Conservation (phyloP, 2,113 vertebrate species). For the Mormoops blainvillei region DNA sequence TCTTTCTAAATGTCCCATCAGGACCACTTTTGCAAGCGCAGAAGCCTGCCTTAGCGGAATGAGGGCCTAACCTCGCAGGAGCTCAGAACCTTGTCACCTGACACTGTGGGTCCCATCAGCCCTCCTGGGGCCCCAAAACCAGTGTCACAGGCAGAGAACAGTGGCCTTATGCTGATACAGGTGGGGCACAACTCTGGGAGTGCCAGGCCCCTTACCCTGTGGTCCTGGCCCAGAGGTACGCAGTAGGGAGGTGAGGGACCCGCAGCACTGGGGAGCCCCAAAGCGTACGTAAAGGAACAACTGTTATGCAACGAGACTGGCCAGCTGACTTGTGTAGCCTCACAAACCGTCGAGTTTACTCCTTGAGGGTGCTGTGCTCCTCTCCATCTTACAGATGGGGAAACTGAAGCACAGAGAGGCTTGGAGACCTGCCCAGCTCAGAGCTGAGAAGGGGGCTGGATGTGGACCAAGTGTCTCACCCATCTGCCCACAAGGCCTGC, state of each 20-base stretch:
- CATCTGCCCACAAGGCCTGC: background rate
- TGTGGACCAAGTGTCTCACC: background rate
- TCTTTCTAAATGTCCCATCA: background rate
- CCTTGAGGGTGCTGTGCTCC: no score
- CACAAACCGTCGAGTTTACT: rapidly evolving
- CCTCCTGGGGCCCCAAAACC: rapidly evolving
- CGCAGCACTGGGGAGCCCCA: background rate
- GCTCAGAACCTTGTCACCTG: rapidly evolving
- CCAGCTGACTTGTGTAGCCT: rapidly evolving
- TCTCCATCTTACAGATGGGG: background rate
- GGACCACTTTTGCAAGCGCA: background rate
- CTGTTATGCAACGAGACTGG: rapidly evolving
- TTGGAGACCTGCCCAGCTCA: rapidly evolving
- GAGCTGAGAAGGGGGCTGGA: background rate
- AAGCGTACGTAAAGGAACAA: background rate
- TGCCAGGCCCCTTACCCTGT: background rate
- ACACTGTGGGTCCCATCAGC: background rate
- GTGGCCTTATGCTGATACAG: rapidly evolving
- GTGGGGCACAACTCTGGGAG: background rate
- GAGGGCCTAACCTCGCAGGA: background rate
- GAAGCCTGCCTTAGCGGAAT: rapidly evolving
- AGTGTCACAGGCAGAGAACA: background rate
- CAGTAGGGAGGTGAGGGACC: background rate
- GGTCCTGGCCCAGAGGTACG: background rate
- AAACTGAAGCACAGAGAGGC: background rate